Conservation (phyloP, 1,140 invertebrate species). For the Heterodera carotae region DNA sequence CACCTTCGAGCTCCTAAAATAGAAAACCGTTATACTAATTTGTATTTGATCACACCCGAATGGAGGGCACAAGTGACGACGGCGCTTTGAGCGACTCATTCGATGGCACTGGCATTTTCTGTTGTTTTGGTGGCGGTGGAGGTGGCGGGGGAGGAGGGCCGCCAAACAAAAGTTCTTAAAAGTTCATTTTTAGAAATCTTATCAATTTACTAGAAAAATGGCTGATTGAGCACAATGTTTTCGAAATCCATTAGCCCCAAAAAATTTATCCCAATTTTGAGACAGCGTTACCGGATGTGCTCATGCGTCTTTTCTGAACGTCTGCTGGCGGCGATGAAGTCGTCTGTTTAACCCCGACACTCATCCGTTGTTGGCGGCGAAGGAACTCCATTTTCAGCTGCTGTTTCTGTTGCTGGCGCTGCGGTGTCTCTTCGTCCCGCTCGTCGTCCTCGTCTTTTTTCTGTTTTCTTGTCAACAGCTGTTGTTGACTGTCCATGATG, state of each 20-base stretch:
- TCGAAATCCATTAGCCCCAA: too few relatives aligned
- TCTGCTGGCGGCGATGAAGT: not conserved
- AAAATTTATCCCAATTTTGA: too few relatives aligned
- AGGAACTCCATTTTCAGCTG: not conserved
- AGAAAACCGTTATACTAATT: not conserved
- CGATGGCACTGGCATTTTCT: not conserved
- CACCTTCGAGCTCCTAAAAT: not conserved
- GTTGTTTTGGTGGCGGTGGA: conserved; percentile 5
- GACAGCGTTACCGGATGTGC: conserved; percentile 3
- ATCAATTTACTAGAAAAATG: too few relatives aligned
- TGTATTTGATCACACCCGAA: not conserved
- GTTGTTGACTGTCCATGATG: conserved; percentile 35
- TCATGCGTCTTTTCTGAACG: not conserved
- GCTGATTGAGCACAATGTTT: too few relatives aligned
- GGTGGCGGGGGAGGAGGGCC: not conserved
- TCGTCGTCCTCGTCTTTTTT: conserved; percentile 2
- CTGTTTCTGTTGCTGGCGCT: too few relatives aligned
- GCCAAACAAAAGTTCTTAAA: not conserved
- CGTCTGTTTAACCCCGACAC: not conserved
- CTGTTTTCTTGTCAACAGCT: conserved; percentile 19
- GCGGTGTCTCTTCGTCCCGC: not conserved
- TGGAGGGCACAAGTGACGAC: not conserved
- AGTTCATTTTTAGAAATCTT: too few relatives aligned
- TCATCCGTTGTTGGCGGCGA: conserved; percentile 15
- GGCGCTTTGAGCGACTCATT: not conserved